Conservation (phyloP, 92 coral and sea anemone species). For the Parazoanthus swiftii region DNA sequence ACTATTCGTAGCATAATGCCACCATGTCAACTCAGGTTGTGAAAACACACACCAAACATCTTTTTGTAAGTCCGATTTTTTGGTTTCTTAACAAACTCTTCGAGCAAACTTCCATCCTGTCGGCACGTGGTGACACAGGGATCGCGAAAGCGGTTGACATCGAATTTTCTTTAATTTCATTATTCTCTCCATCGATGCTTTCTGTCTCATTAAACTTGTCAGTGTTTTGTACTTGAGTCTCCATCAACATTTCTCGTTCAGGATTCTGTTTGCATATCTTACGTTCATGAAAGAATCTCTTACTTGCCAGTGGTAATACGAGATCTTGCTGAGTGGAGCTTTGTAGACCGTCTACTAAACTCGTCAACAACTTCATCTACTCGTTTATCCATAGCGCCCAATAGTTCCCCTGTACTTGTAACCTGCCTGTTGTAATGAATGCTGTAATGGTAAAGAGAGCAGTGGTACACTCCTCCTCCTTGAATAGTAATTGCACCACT, state of each 20-base stretch:
- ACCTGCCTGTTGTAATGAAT: constrained; percentile 18
- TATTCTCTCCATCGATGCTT: background rate
- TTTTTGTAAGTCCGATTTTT: constrained; percentile 36
- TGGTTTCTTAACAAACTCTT: constrained; percentile 10
- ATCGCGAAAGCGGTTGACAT: too few relatives aligned
- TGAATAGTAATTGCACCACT: constrained; percentile 9
- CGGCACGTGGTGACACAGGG: too few relatives aligned
- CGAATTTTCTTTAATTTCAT: too few relatives aligned
- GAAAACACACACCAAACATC: constrained; percentile 55
- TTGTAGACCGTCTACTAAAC: constrained; percentile 11
- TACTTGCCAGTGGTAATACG: constrained; percentile 18
- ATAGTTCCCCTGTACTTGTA: constrained; percentile 23
- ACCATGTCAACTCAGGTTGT: constrained; percentile 47
- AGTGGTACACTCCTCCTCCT: constrained; percentile 24
- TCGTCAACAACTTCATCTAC: constrained; percentile 3
- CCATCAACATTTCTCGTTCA: constrained; percentile 15
- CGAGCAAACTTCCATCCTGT: background rate
- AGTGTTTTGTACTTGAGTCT: background rate
- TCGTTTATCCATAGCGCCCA: constrained; percentile 11
- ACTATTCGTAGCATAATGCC: constrained; percentile 47
- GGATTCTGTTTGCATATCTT: constrained; percentile 6
- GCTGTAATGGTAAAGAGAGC: background rate
- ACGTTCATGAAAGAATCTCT: constrained; percentile 13
- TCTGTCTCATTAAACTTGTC: constrained; percentile 14
- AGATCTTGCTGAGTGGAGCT: constrained; percentile 8